These are phyloP conservation scores for Chaenocephalus aceratus DNA, from an alignment of 2,113 vertebrate species.

Conservation along the genomic window DNA sequence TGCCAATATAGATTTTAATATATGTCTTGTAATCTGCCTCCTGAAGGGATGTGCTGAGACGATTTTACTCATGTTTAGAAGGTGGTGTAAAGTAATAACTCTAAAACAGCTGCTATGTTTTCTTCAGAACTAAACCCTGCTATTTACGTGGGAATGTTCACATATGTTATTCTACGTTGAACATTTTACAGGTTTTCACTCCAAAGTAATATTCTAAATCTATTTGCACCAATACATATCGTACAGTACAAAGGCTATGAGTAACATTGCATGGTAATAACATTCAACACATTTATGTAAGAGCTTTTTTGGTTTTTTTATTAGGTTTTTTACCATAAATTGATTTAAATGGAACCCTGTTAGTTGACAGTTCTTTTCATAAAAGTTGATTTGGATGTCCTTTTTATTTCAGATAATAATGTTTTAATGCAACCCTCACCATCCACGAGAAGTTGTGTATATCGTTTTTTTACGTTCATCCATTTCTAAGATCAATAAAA, in stretches of 20 bases:
- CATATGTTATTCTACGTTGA: slow-evolving; percentile 52
- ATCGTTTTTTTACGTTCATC: slow-evolving; percentile 36
- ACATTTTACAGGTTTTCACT: slow-evolving; percentile 34
- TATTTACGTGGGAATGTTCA: slow-evolving; percentile 48
- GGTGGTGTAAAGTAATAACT: slow-evolving; percentile 49
- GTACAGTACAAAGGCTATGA: slow-evolving; percentile 54
- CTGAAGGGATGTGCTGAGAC: slow-evolving; percentile 30
- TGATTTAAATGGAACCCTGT: slow-evolving; percentile 36
- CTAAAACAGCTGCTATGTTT: slow-evolving; percentile 72
- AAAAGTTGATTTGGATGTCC: neutral
- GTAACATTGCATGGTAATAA: slow-evolving; percentile 75
- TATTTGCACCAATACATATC: slow-evolving; percentile 67
- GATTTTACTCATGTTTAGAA: slow-evolving; percentile 27
- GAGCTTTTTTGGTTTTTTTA: slow-evolving; percentile 33
- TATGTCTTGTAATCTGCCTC: slow-evolving; percentile 67
- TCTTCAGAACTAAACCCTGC: slow-evolving; percentile 58
- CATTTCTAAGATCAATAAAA: slow-evolving; percentile 78
- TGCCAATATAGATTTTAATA: slow-evolving; percentile 71
- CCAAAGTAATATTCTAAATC: slow-evolving; percentile 52
- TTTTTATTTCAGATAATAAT: slow-evolving; percentile 26
- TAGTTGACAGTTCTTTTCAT: slow-evolving; percentile 24
- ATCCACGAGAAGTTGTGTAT: slow-evolving; percentile 10
- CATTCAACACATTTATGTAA: slow-evolving; percentile 48
- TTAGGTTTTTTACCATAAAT: slow-evolving; percentile 54
- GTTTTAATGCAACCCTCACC: slow-evolving; percentile 41